phyloP scores from a whole-genome alignment of 2,888 invertebrate genomes.

The Branchipolynoe longqiensis region DNA sequence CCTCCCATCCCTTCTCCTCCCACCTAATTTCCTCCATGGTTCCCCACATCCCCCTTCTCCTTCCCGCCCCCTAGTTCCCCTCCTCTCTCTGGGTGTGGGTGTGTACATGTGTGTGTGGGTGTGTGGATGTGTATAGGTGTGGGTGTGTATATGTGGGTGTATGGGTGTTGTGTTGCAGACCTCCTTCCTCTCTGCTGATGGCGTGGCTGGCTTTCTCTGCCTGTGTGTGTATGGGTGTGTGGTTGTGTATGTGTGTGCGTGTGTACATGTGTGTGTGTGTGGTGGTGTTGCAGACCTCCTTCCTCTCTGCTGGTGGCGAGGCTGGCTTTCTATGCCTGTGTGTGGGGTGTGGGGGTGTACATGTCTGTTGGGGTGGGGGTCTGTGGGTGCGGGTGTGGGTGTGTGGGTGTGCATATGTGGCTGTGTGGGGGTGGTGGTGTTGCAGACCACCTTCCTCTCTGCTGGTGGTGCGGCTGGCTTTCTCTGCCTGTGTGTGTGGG shows the following conservation, averaged over 20 bases:
- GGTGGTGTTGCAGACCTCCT: not conserved
- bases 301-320: no score
- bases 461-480: slow-evolving; percentile 7
- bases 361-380: slow-evolving; percentile 2
- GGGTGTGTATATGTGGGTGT: not conserved
- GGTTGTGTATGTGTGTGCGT: not conserved
- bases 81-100: not conserved
- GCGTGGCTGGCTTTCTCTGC: not conserved
- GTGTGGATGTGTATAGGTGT: no score
- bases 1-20: not conserved
- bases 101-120: not conserved
- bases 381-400: not conserved
- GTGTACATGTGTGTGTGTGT: not conserved
- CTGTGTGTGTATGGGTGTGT: not conserved
- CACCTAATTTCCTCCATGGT: no score
- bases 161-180: not conserved
- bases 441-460: slow-evolving; percentile 2
- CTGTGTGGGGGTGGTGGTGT: not conserved
- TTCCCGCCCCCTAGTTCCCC: not conserved
- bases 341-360: no score
- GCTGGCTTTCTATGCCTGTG: not conserved
- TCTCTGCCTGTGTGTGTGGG: slow-evolving; percentile 35
- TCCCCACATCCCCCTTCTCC: not conserved
- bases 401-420: not conserved
- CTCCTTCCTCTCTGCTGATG: no score